phyloP scores from a whole-genome alignment of 2,888 invertebrate species.

The Meganola albula region DNA sequence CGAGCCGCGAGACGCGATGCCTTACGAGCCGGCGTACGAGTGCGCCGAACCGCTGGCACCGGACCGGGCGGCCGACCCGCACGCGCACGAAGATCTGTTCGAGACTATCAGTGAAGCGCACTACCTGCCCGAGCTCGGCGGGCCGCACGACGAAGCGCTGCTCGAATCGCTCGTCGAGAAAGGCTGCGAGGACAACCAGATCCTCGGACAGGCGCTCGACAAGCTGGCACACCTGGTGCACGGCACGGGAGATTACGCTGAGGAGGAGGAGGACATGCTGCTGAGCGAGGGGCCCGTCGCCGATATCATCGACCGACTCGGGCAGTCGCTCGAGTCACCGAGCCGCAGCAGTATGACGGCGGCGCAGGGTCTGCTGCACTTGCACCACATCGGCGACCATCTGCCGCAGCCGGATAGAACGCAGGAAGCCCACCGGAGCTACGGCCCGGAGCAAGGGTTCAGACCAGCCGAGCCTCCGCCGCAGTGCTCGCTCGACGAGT shows the following conservation, averaged over 20 bases:
- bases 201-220: constrained; percentile 63
- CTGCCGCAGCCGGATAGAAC: constrained; percentile 46
- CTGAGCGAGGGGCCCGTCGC: constrained; percentile 67
- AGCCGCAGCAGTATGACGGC: constrained; percentile 63
- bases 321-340: constrained; percentile 78
- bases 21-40: constrained; percentile 57
- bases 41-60: constrained; percentile 44
- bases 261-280: constrained; percentile 68
- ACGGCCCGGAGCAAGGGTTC: constrained; percentile 53
- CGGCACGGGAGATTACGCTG: constrained; percentile 61
- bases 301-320: constrained; percentile 80
- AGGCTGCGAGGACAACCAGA: constrained; percentile 79
- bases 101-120: constrained; percentile 71
- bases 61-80: constrained; percentile 43
- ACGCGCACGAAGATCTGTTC: constrained; percentile 62
- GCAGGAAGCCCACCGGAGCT: constrained; percentile 58
- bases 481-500: constrained; percentile 46
- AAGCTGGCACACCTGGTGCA: constrained; percentile 62
- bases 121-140: constrained; percentile 64
- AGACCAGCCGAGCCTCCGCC: constrained; percentile 36
- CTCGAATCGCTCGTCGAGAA: constrained; percentile 79
- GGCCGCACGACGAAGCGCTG: constrained; percentile 72
- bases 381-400: constrained; percentile 61
- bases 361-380: constrained; percentile 60
- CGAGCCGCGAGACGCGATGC: constrained; percentile 57